Evolutionary conservation across 2,888 invertebrate genomes (phyloP), one percentile per base, ranked within the genome.

Genomic region (Labia minor): DNA sequence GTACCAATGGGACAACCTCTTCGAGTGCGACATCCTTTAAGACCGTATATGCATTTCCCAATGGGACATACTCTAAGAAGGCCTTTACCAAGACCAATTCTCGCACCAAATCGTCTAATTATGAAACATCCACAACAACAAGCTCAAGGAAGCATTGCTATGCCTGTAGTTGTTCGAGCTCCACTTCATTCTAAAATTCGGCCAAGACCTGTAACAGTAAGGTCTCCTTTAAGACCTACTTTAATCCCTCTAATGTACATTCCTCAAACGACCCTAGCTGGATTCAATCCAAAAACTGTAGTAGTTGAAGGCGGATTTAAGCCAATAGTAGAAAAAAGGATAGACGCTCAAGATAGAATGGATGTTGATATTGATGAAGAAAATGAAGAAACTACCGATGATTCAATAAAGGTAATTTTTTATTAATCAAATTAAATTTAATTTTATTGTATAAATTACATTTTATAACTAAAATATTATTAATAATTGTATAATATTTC

Each of bases 261-360:
- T 6, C 64, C 26, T 14, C 64, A 49, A 49, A 26, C 21, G 1
- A 18, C 18, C 16, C 16, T 49, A 49, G n/a, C 86, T 1, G 90
- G 90, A 0, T 92, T 92, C 72, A 86, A 89, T 75, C 90, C 91
- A 0, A 86, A 86, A 71, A 86, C 89, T 0, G 86, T 92, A 3
- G 87, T 91, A 0, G 86, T 92, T 14, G 92, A 92, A 78, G 86
- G 89, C 67, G 92, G 92, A 0, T 92, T 92, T 73, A 89, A 86
- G 70, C 92, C 92, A 0, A 91, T 92, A 19, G 82, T 87, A 8
- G 79, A 82, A 63, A 67, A 72, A 63, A 75, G 80, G 78, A 61
- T 72, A 78, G 67, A 81, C 78, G 78, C 79, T 20, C 81, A 83
- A 75, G 82, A 84, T 67, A 78, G 83, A 72, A 67, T 68, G 19